Conservation (phyloP, 2,888 invertebrate species). For the Tanytarsus gracilentus region DNA sequence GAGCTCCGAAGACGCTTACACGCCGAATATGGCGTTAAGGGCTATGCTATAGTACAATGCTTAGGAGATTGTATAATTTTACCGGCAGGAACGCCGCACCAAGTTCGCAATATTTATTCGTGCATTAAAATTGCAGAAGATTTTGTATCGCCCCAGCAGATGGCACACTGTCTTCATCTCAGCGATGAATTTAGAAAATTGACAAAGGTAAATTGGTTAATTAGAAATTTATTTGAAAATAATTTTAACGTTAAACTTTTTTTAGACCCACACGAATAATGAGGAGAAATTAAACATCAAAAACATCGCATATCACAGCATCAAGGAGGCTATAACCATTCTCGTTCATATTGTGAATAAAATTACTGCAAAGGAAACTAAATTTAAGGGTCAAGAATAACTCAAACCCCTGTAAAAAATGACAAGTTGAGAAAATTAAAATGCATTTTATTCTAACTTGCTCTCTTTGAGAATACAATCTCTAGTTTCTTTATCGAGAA, state of each 20-base stretch:
- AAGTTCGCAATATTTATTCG: constrained; percentile 92
- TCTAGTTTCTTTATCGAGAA: background rate
- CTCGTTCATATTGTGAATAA: background rate
- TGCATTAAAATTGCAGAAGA: constrained; percentile 98
- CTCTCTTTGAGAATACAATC: background rate
- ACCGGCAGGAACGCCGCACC: constrained; percentile 98
- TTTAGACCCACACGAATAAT: constrained; percentile 86
- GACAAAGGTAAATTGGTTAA: constrained; percentile 42
- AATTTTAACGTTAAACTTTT: background rate
- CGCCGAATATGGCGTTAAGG: constrained; percentile 87
- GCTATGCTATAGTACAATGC: constrained; percentile 93
- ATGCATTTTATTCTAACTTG: background rate
- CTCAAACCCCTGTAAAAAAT: background rate
- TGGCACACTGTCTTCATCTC: constrained; percentile 90
- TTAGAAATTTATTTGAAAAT: background rate
- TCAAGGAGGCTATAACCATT: constrained; percentile 49
- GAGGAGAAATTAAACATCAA: constrained; percentile 97
- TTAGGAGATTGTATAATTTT: constrained; percentile 96
- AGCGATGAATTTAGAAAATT: constrained; percentile 93
- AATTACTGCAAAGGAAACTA: no score
- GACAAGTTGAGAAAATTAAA: background rate
- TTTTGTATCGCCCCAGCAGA: constrained; percentile 96
- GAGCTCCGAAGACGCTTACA: constrained; percentile 76
- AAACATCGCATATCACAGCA: constrained; percentile 95
- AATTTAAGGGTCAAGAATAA: no score